Evolutionary conservation across 1,140 invertebrate species (phyloP).

Genomic region (Meloidogyne hapla): DNA sequence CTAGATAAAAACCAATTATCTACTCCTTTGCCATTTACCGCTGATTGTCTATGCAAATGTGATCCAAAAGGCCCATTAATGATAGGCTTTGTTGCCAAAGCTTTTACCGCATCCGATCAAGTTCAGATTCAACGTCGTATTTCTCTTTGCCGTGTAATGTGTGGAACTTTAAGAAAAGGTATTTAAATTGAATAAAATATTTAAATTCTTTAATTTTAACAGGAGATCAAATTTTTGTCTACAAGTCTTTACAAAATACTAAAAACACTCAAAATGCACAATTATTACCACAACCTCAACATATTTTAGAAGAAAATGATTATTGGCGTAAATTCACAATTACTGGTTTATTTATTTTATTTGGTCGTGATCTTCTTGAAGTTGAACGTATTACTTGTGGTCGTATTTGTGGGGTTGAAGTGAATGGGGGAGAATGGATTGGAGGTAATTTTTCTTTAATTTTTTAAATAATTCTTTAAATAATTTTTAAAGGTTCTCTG

Average conservation of each 20-base stretch:
- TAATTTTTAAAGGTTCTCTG: conserved; percentile 34
- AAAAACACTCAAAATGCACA: background rate
- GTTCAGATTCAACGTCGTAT: conserved; percentile 20
- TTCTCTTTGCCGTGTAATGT: conserved; percentile 56
- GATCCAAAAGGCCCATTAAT: conserved; percentile 27
- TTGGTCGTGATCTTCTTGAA: conserved; percentile 85
- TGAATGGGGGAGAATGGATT: conserved; percentile 73
- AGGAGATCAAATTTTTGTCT: conserved; percentile 3
- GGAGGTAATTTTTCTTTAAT: conserved; percentile 13
- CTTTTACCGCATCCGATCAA: conserved; percentile 41
- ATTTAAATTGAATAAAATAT: background rate
- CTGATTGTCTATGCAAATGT: conserved; percentile 20
- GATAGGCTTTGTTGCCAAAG: conserved; percentile 44
- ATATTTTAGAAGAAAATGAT: background rate
- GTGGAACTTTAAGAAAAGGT: conserved; percentile 48
- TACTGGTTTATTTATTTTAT: conserved; percentile 80
- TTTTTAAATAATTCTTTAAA: background rate
- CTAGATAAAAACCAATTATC: background rate
- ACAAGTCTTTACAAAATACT: conserved; percentile 7
- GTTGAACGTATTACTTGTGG: conserved; percentile 80
- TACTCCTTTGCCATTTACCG: background rate
- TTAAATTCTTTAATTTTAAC: background rate
- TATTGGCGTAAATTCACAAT: conserved; percentile 67
- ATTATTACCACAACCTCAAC: no score
- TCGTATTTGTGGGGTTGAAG: conserved; percentile 76